Base-by-base conservation (phyloP, 2,113 vertebrate species). In the Piliocolobus tephrosceles region DNA sequence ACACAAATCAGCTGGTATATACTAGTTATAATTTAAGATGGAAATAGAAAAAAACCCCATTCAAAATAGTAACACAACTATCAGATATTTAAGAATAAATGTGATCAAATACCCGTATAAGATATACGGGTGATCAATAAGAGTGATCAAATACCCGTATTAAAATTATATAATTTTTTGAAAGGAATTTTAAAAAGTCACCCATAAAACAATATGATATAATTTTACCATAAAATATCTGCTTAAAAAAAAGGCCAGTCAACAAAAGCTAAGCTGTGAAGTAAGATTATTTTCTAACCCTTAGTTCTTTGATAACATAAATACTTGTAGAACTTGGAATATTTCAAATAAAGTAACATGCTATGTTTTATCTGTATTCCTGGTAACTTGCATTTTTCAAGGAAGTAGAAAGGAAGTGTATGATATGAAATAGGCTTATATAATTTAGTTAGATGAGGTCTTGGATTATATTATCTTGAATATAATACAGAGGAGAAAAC, bases 71-170 rank as follows among this genome's bases (percentile, higher is more conserved):
- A 90, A 22, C 25, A 73, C 83, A 79, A 17, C 1, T 61, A 47
- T 96, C 35, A 90, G 73, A 32, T 90, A 85, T 78, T 92, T 88
- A 72, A 95, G 61, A 90, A 83, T 92, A 81, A 78, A 85, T 79
- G 35, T 79, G 45, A 90, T 52, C 5, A 3, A 73, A 40, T 84
- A 88, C 57, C 43, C 91, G 0, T 16, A 80, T 43, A n/a, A n/a
- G n/a, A n/a, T n/a, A n/a, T n/a, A n/a, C n/a, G n/a, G n/a, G n/a
- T n/a, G n/a, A n/a, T n/a, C n/a, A n/a, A 58, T 40, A 82, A 32
- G 13, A 58, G 45, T 83, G 45, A 90, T 52, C 5, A 3, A 73
- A 40, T 84, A 88, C 57, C 43, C 91, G 0, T 16, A 80, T 43
- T 27, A 57, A 82, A 40, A 45, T 78, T 57, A 45, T 47, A 27